Conservation (phyloP, 2,113 vertebrate genomes). For the Montifringilla adamsi region DNA sequence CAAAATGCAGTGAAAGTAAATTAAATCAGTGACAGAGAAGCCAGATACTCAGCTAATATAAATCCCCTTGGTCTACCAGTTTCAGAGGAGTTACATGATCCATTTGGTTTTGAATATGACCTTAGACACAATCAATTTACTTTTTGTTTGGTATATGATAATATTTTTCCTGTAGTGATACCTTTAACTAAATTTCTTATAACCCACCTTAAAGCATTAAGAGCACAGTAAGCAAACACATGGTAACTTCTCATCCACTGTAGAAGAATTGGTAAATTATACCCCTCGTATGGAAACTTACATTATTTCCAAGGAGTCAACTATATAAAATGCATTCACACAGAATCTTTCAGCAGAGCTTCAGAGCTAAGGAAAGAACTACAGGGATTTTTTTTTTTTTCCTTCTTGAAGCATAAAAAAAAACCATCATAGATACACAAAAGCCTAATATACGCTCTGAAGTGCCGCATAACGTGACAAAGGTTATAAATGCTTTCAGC, state of each 20-base stretch:
- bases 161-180: background rate
- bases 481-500: background rate
- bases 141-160: background rate
- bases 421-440: background rate
- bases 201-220: background rate
- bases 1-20: background rate
- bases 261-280: background rate
- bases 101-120: background rate
- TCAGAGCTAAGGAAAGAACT: background rate
- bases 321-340: background rate
- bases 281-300: background rate
- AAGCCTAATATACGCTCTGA: background rate
- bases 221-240: background rate
- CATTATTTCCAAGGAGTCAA: background rate
- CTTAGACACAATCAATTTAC: background rate
- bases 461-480: background rate
- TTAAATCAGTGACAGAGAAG: background rate
- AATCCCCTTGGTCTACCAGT: background rate
- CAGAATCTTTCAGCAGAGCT: background rate
- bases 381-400: background rate
- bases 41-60: background rate
- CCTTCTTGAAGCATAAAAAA: background rate
- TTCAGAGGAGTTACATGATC: background rate
- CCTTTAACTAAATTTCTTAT: background rate
- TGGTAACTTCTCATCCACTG: background rate